A percentile compares a stretch with the other conserved stretches of the same genome.
Evolutionary conservation across 2,113 vertebrate genomes (phyloP).

Genomic region (Neogale vison): DNA sequence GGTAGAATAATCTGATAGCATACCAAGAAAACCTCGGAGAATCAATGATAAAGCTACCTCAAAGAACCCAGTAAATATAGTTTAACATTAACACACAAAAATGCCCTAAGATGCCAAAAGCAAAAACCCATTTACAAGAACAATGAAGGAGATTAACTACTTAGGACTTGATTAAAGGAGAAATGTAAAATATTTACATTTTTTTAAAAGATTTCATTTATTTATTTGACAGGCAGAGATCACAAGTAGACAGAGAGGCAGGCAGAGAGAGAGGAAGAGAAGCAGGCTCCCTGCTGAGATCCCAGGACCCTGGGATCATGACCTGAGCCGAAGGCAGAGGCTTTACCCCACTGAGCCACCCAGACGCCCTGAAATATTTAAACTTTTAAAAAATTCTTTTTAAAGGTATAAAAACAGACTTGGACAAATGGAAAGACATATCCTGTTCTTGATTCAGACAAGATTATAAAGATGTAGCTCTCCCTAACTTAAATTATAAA

Average conservation of each 20-base stretch:
- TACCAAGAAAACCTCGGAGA: background rate
- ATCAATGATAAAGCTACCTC: background rate
- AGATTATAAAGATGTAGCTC: background rate
- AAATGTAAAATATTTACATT: background rate
- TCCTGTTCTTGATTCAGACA: background rate
- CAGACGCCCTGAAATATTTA: too few species aligned
- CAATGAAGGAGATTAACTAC: background rate
- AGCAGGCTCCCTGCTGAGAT: too few species aligned
- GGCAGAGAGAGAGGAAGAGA: too few species aligned
- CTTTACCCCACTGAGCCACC: too few species aligned
- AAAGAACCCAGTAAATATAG: background rate
- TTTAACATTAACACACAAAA: background rate
- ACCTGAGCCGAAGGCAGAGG: too few species aligned
- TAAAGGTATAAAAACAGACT: conserved; percentile 5
- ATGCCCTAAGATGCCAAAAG: background rate
- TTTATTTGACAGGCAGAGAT: too few species aligned
- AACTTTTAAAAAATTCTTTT: background rate
- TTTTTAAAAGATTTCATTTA: too few species aligned
- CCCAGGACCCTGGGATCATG: too few species aligned
- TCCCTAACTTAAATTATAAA: background rate
- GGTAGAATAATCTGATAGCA: background rate
- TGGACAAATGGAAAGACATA: background rate
- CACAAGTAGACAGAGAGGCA: too few species aligned
- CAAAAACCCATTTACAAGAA: background rate
- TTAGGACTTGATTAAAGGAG: conserved; percentile 20